Base-by-base conservation (phyloP, 2,113 vertebrate genomes). In the Talpa occidentalis region DNA sequence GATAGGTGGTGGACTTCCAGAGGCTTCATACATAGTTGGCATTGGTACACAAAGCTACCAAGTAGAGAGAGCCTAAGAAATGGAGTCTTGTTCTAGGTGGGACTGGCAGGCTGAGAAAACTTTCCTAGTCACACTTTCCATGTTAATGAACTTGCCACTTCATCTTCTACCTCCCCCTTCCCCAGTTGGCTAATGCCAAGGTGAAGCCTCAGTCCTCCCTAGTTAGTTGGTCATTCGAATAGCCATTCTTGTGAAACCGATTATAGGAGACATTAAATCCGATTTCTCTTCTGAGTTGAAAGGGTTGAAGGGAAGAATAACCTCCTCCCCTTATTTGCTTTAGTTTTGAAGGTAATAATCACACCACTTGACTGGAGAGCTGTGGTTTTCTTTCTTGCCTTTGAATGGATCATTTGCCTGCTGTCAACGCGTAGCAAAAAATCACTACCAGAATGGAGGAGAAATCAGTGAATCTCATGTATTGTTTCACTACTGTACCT, bases 341-440 rank as follows among this genome's bases (percentile, higher is more conserved):
- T 30, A 44, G 15, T 24, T 95, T 92, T 81, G n/a, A 90, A 95
- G 56, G 60, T 82, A 92, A 60, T 91, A 67, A 62, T 93, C 66
- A 88, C 1, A 73, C 6, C 26, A 80, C 47, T 76, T 93, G 83
- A 91, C 64, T 85, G 21, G 11, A 59, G 72, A 77, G 47, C 44
- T 86, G 30, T 86, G 52, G 22, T 85, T 93, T 83, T 17, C 77
- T 91, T 86, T 32, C 91, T 92, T 95, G 30, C 8, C 44, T 88
- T 89, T 37, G 21, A 81, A 17, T 80, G n/a, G 44, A 37, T 85
- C 24, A 40, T 85, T 96, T 94, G 42, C 47, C 67, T n/a, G 59
- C 62, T 94, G 67, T 92, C 56, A 56, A 44, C 17, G 92, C 64
- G 70, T 62, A 83, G 49, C 56, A 8, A 24, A 69, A 88, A 52